Evolutionary conservation across 2,797 vertebrate species (phyloP).

Genomic region (Champsocephalus gunnari): DNA sequence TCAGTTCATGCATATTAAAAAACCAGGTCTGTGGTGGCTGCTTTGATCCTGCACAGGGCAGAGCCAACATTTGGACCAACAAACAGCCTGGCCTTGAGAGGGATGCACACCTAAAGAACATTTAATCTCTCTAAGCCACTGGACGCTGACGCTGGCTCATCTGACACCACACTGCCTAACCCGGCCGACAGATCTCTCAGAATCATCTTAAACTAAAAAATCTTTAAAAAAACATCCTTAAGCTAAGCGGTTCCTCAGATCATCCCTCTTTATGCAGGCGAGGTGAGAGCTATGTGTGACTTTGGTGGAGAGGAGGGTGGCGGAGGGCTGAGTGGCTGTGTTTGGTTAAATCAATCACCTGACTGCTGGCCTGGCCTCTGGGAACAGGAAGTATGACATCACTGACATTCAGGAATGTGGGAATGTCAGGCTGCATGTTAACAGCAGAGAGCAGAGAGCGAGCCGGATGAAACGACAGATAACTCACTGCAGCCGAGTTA

Average conservation of each 20-base stretch:
- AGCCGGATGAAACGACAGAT: constrained; percentile 39
- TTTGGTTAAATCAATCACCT: constrained; percentile 76
- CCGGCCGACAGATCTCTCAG: constrained; percentile 28
- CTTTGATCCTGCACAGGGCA: constrained; percentile 55
- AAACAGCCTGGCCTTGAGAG: constrained; percentile 53
- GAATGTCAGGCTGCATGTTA: constrained; percentile 76
- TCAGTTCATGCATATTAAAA: constrained; percentile 63
- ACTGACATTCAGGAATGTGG: constrained; percentile 83
- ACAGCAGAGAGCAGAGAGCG: constrained; percentile 41
- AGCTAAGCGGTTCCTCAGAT: constrained; percentile 46
- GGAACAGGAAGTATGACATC: constrained; percentile 85
- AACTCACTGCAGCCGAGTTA: constrained; percentile 38
- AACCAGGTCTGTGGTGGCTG: constrained; percentile 22
- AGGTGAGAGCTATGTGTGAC: constrained; percentile 23
- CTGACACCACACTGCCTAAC: constrained; percentile 49
- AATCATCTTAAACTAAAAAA: constrained; percentile 62
- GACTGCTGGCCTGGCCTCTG: constrained; percentile 67
- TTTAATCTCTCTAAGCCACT: constrained; percentile 71
- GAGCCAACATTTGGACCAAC: constrained; percentile 61
- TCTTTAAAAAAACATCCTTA: constrained; percentile 47
- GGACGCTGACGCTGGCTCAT: constrained; percentile 60
- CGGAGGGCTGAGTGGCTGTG: constrained; percentile 43
- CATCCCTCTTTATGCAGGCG: constrained; percentile 29
- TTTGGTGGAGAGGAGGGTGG: constrained; percentile 3
- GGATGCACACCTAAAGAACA: constrained; percentile 67